A percentile compares a stretch with the other conserved stretches of the same genome.
Evolutionary conservation across 2,888 invertebrate genomes (phyloP).

Genomic region (Cacoxenus indagator): DNA sequence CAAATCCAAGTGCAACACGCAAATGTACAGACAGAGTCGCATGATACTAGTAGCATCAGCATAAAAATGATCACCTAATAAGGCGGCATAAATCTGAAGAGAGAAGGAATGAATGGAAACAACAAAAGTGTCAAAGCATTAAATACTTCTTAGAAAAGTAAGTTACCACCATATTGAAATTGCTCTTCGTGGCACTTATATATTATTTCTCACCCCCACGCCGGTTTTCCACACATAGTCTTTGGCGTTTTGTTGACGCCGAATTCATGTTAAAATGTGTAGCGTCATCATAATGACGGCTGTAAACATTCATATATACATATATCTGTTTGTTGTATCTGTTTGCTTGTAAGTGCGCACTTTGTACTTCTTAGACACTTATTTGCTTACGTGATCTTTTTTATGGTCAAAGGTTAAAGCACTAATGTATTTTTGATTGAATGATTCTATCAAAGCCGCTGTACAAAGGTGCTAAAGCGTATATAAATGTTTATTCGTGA

Average conservation of each 20-base stretch:
- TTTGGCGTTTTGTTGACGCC: neutral
- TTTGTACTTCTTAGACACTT: neutral
- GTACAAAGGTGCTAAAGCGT: neutral
- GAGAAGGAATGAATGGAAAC: neutral
- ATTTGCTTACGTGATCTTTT: conserved; percentile 20
- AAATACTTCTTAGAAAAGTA: conserved; percentile 59
- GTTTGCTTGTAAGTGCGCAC: neutral
- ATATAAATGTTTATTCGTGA: neutral
- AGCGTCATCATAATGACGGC: conserved; percentile 28
- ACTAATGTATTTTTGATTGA: conserved; percentile 50
- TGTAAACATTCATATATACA: conserved; percentile 9
- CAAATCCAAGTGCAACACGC: no score
- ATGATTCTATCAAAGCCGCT: neutral
- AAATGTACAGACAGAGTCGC: no score
- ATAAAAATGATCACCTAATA: neutral
- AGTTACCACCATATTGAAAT: conserved; percentile 35
- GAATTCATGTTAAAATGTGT: conserved; percentile 58
- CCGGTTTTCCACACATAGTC: neutral
- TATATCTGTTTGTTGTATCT: neutral
- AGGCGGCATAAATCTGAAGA: conserved; percentile 26
- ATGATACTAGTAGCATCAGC: no score
- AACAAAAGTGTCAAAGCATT: conserved; percentile 52
- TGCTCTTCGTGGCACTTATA: neutral
- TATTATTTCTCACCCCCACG: conserved; percentile 33
- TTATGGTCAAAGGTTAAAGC: conserved; percentile 39